phyloP scores from a whole-genome alignment of 2,888 invertebrate species.

The Drosophila maculinotata region DNA sequence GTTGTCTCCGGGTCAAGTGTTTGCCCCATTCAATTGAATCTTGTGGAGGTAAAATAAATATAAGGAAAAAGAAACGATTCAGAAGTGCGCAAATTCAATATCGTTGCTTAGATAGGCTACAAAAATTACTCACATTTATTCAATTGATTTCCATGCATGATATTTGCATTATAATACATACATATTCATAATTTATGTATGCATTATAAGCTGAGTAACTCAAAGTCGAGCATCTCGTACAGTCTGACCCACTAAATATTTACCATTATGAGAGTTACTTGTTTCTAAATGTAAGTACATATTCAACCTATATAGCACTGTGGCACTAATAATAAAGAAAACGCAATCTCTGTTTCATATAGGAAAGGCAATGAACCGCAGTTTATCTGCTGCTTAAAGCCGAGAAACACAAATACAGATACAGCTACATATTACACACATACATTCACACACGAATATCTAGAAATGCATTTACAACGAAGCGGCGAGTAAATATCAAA shows the following conservation, averaged over 20 bases:
- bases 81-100: background rate
- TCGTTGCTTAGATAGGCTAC: background rate
- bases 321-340: slow-evolving; percentile 12
- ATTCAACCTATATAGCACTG: background rate
- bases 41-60: slow-evolving; percentile 10
- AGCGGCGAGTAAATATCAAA: slow-evolving; percentile 42
- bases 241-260: slow-evolving; percentile 14
- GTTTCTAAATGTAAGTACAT: background rate
- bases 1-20: slow-evolving; percentile 40
- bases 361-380: slow-evolving; percentile 64
- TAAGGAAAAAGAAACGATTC: background rate
- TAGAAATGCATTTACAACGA: slow-evolving; percentile 28
- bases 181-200: background rate
- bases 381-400: slow-evolving; percentile 49
- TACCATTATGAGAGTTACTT: background rate
- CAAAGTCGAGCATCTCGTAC: background rate
- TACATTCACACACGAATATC: slow-evolving; percentile 14
- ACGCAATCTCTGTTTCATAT: slow-evolving; percentile 16
- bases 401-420: slow-evolving; percentile 10
- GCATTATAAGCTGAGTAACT: slow-evolving; percentile 4
- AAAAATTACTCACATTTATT: slow-evolving; percentile 5
- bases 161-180: slow-evolving; percentile 6
- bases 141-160: slow-evolving; percentile 20
- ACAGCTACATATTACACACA: slow-evolving; percentile 4
- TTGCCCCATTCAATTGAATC: slow-evolving; percentile 38